Percentiles rank a stretch among this genome's conserved stretches.
Conservation (phyloP, 2,888 invertebrate species). For the Plebejus anna region DNA sequence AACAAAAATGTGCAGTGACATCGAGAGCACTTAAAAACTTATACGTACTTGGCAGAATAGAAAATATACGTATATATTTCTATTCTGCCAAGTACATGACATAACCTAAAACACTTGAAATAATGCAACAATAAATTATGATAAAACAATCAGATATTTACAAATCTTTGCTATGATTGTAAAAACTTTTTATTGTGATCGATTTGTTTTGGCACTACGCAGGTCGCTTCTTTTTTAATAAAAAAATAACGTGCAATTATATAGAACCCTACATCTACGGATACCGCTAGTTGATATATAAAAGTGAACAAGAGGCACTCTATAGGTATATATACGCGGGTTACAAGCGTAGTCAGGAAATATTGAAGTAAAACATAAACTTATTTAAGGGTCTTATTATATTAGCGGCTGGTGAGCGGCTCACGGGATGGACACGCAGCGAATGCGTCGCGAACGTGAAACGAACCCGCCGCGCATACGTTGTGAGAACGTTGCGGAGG, state of each 20-base stretch:
- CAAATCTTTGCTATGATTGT: constrained; percentile 24
- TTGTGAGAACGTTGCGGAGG: no score
- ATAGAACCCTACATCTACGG: constrained; percentile 54
- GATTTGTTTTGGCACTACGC: constrained; percentile 65
- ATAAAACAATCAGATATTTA: neutral
- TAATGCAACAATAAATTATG: neutral
- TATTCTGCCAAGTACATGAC: neutral
- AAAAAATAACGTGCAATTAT: constrained; percentile 57
- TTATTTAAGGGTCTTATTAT: constrained; percentile 43
- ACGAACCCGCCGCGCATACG: no score
- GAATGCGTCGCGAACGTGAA: no score
- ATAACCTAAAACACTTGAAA: constrained; percentile 16
- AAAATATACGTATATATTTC: neutral
- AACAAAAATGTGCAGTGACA: neutral
- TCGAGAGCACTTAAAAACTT: no score
- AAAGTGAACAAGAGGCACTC: constrained; percentile 81
- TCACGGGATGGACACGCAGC: neutral
- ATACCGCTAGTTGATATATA: constrained; percentile 74
- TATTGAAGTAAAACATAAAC: constrained; percentile 62
- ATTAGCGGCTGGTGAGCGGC: neutral
- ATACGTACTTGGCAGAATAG: no score
- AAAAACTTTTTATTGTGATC: constrained; percentile 31
- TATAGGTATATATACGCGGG: constrained; percentile 78
- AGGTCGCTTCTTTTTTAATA: constrained; percentile 51
- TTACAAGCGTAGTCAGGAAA: constrained; percentile 76